Conservation (phyloP, 2,888 invertebrate genomes). For the Platycheirus rosarum region DNA sequence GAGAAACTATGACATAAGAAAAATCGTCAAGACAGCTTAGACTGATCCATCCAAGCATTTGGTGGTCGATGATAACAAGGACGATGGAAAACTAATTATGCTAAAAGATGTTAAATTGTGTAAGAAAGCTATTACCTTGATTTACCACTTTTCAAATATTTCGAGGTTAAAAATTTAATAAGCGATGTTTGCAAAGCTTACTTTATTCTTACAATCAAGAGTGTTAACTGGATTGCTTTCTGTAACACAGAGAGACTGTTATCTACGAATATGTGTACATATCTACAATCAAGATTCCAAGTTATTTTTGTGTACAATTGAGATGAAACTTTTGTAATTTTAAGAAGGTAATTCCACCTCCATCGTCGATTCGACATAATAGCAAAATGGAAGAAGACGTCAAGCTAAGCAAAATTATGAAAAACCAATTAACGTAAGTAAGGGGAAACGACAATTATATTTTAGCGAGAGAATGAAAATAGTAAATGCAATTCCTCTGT, state of each 20-base stretch:
- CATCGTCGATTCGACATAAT: conserved; percentile 4
- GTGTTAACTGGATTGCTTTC: too few relatives aligned
- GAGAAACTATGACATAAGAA: conserved; percentile 15
- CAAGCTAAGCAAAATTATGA: conserved; percentile 62
- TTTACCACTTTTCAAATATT: too few relatives aligned
- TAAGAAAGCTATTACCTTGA: too few relatives aligned
- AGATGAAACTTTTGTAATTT: conserved; percentile 45
- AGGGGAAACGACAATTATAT: conserved; percentile 50
- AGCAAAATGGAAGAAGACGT: conserved; percentile 19
- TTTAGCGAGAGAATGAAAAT: conserved; percentile 31
- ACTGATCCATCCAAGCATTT: conserved; percentile 15
- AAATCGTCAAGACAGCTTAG: conserved; percentile 29
- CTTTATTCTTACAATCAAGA: too few relatives aligned
- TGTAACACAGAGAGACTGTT: too few relatives aligned
- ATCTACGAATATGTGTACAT: too few relatives aligned
- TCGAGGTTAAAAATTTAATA: too few relatives aligned
- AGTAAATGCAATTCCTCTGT: conserved; percentile 34
- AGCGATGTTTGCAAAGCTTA: too few relatives aligned
- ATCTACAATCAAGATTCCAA: not conserved
- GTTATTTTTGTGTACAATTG: not conserved
- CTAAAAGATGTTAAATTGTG: too few relatives aligned
- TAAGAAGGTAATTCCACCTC: conserved; percentile 40
- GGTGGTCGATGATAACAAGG: not conserved
- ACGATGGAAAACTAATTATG: too few relatives aligned
- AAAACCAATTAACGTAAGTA: conserved; percentile 70